phyloP scores from a whole-genome alignment of 2,113 vertebrate species.

The Alouatta palliata region DNA sequence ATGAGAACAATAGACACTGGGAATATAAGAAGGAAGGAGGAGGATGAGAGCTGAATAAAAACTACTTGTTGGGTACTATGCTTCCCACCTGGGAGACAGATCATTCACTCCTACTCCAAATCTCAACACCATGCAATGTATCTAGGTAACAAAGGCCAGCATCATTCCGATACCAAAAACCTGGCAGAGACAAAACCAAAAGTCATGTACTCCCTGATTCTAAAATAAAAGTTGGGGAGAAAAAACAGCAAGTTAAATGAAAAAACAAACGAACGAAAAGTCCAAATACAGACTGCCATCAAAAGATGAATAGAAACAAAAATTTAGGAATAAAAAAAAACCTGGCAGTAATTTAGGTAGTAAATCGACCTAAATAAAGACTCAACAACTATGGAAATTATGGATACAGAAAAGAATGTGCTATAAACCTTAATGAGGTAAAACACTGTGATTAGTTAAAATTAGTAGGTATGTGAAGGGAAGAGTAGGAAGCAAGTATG shows the following conservation, averaged over 20 bases:
- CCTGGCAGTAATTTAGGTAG: too few species aligned
- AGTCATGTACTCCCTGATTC: neutral
- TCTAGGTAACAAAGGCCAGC: too few species aligned
- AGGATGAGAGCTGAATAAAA: too few species aligned
- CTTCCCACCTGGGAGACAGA: too few species aligned
- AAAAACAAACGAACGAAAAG: neutral
- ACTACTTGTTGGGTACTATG: too few species aligned
- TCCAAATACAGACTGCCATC: neutral
- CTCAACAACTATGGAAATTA: neutral
- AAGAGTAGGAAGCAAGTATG: neutral
- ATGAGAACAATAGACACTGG: too few species aligned
- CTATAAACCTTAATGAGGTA: neutral
- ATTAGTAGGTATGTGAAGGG: neutral
- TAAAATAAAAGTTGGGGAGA: neutral
- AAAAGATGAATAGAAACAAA: conserved; percentile 49
- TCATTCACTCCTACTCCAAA: too few species aligned
- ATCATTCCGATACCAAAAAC: too few species aligned
- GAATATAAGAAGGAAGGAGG: too few species aligned
- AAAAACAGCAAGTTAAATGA: neutral
- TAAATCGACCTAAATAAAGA: neutral
- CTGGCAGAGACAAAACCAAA: too few species aligned
- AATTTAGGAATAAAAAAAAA: neutral
- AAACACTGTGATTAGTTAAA: conserved; percentile 10
- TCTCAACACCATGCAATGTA: too few species aligned
- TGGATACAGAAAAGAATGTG: conserved; percentile 11